These are phyloP conservation scores for Aquatica leii DNA, from an alignment of 2,888 invertebrate genomes.

Conservation along the genomic window DNA sequence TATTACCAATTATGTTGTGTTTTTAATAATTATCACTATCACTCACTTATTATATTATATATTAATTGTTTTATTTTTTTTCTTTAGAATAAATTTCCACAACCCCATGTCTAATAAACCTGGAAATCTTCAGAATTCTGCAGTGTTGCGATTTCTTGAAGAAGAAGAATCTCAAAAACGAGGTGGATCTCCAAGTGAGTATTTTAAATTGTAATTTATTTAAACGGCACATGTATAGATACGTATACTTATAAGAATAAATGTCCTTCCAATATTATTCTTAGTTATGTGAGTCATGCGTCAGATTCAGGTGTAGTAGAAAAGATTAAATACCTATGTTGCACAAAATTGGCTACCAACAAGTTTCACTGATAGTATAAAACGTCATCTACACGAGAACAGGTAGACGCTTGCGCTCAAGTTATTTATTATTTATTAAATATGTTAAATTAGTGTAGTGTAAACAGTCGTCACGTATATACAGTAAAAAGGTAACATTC, in stretches of 20 bases:
- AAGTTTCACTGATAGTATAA: constrained; percentile 10
- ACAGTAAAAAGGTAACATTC: neutral
- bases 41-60: neutral
- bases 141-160: constrained; percentile 84
- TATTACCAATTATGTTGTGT: too few relatives aligned
- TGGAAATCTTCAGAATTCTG: constrained; percentile 83
- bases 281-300: constrained; percentile 24
- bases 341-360: constrained; percentile 1
- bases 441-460: too few relatives aligned
- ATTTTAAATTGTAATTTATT: neutral
- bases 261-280: constrained; percentile 50
- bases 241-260: constrained; percentile 14
- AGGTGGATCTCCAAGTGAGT: constrained; percentile 71
- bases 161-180: constrained; percentile 79
- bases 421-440: too few relatives aligned
- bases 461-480: too few relatives aligned
- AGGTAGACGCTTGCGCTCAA: constrained; percentile 51
- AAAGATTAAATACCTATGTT: neutral
- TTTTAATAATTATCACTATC: too few relatives aligned
- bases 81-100: constrained; percentile 80
- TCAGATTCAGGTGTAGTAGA: neutral
- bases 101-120: constrained; percentile 74
- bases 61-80: constrained; percentile 5
- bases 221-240: neutral
- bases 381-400: constrained; percentile 54